Evolutionary conservation across 2,797 vertebrate species (phyloP).

Genomic region (Babyrousa celebensis): DNA sequence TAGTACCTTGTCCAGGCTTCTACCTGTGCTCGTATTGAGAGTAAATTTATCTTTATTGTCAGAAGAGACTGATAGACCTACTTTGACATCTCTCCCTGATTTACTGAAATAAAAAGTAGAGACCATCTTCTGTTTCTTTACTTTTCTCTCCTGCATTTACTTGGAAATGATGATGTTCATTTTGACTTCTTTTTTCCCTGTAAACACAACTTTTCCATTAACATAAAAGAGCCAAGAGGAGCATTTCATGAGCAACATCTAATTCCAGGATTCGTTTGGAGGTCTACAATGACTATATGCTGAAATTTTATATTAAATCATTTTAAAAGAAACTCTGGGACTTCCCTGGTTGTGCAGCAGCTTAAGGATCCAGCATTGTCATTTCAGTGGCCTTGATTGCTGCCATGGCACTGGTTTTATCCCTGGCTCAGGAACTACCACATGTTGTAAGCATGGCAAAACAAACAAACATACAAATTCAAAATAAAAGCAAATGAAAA

Average conservation of each 20-base stretch:
- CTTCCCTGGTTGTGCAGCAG: too few species aligned
- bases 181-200: not conserved
- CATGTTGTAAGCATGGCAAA: too few species aligned
- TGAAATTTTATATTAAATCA: not conserved
- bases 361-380: too few species aligned
- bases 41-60: slow-evolving; percentile 20
- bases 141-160: not conserved
- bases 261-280: not conserved
- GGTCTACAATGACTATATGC: not conserved
- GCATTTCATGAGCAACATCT: not conserved
- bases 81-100: not conserved
- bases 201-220: not conserved
- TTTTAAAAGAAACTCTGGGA: not conserved
- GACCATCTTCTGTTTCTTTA: slow-evolving; percentile 1
- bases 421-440: too few species aligned
- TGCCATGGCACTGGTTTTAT: too few species aligned
- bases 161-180: not conserved
- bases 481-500: too few species aligned
- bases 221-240: not conserved
- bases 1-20: not conserved
- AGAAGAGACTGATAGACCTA: not conserved
- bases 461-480: too few species aligned
- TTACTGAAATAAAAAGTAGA: slow-evolving; percentile 44
- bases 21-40: not conserved
- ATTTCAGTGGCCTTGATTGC: too few species aligned